Evolutionary conservation across 2,888 invertebrate genomes (phyloP).

Genomic region (Folsomia manolachei): DNA sequence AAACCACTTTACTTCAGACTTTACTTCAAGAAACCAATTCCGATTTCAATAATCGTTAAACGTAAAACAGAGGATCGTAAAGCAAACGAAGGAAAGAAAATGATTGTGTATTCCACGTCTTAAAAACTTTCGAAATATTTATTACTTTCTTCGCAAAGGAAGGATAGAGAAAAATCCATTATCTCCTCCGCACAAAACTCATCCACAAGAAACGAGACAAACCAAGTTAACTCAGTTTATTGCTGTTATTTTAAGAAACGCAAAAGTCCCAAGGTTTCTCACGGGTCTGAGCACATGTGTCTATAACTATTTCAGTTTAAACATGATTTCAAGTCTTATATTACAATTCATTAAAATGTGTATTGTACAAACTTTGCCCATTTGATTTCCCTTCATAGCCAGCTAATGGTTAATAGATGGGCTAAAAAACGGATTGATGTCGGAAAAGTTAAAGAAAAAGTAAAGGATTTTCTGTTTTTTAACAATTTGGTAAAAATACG

Average conservation of each 20-base stretch:
- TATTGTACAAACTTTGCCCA: neutral
- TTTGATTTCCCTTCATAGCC: neutral
- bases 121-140: constrained; percentile 3
- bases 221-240: neutral
- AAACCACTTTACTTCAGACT: too few relatives aligned
- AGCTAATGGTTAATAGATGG: constrained; percentile 8
- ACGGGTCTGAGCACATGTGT: neutral
- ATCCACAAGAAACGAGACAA: neutral
- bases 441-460: neutral
- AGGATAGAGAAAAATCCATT: neutral
- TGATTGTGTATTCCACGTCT: neutral
- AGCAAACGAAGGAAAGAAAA: constrained; percentile 5
- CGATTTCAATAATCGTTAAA: constrained; percentile 31
- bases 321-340: neutral
- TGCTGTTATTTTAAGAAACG: neutral
- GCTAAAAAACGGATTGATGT: neutral
- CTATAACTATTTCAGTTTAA: neutral
- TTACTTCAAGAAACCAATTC: constrained; percentile 17
- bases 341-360: constrained; percentile 1
- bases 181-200: too few relatives aligned
- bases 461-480: constrained; percentile 6
- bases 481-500: constrained; percentile 22
- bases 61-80: neutral
- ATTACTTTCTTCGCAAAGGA: neutral
- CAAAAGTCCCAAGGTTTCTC: neutral